A percentile compares a stretch with the other conserved stretches of the same genome.
These are phyloP conservation scores for Holcopasites calliopsidis DNA, from an alignment of 1,140 invertebrate species.

Conservation along the genomic window DNA sequence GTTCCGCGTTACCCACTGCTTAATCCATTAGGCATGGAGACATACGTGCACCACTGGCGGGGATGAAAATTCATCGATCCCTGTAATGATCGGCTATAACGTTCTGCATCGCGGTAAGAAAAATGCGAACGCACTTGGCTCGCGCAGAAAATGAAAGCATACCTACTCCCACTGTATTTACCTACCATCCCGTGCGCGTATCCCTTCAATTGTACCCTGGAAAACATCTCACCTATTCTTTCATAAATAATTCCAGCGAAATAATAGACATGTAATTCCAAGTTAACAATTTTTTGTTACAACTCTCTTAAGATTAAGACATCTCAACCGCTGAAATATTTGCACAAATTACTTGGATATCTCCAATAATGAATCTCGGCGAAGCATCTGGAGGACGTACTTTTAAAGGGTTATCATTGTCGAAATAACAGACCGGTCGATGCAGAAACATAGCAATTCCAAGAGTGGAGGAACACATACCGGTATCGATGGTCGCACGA, in stretches of 20 bases:
- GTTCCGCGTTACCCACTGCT: not conserved
- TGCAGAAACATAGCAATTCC: conserved; percentile 18
- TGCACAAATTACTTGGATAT: not conserved
- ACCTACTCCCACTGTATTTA: no score
- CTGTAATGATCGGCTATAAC: not conserved
- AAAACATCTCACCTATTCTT: no score
- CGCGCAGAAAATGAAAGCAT: not conserved
- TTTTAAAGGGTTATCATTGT: conserved; percentile 28
- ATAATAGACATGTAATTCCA: no score
- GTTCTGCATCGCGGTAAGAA: not conserved
- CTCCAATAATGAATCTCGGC: not conserved
- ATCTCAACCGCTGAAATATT: not conserved
- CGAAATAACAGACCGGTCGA: conserved; percentile 23
- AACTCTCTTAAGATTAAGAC: no score
- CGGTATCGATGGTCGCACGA: conserved; percentile 32
- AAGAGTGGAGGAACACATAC: not conserved
- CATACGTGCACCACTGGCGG: no score
- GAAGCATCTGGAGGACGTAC: not conserved
- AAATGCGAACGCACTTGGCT: not conserved
- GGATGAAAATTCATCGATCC: conserved; percentile 3
- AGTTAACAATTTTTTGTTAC: no score
- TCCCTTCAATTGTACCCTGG: no score
- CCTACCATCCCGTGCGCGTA: no score
- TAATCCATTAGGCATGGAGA: no score
- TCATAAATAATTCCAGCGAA: no score